Evolutionary conservation across 2,113 vertebrate species (phyloP).

Genomic region (Eudorcas thomsonii): DNA sequence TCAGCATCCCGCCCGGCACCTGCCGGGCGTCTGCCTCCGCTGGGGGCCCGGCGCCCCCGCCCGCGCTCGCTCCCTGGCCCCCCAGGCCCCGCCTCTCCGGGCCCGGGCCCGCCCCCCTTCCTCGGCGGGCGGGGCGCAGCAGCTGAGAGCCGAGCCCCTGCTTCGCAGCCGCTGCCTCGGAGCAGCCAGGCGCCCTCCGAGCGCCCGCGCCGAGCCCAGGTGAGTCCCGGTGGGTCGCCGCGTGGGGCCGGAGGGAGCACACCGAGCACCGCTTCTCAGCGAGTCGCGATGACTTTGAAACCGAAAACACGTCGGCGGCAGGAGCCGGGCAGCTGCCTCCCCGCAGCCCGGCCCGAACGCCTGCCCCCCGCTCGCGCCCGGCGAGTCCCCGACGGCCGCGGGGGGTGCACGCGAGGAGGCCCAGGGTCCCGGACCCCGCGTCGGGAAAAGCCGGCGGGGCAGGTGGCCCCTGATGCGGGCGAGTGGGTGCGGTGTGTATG

Average conservation of each 20-base stretch:
- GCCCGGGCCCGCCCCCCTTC: background rate
- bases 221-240: background rate
- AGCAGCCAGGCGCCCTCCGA: background rate
- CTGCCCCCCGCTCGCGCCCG: fast-evolving
- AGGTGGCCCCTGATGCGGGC: background rate
- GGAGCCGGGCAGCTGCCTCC: background rate
- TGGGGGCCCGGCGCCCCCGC: fast-evolving
- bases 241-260: background rate
- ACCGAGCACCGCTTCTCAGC: background rate
- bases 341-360: background rate
- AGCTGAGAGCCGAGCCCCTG: background rate
- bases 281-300: background rate
- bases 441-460: background rate
- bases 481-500: too few relatives aligned
- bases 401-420: background rate
- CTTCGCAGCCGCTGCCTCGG: background rate
- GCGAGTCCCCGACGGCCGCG: background rate
- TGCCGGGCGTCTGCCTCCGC: background rate
- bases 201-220: background rate
- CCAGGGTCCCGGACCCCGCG: background rate
- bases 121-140: background rate
- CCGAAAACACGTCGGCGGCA: background rate
- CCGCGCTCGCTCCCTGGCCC: background rate
- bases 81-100: background rate
- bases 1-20: background rate